phyloP scores from a whole-genome alignment of 2,888 invertebrate species.

The Cataglyphis altisquamis region DNA sequence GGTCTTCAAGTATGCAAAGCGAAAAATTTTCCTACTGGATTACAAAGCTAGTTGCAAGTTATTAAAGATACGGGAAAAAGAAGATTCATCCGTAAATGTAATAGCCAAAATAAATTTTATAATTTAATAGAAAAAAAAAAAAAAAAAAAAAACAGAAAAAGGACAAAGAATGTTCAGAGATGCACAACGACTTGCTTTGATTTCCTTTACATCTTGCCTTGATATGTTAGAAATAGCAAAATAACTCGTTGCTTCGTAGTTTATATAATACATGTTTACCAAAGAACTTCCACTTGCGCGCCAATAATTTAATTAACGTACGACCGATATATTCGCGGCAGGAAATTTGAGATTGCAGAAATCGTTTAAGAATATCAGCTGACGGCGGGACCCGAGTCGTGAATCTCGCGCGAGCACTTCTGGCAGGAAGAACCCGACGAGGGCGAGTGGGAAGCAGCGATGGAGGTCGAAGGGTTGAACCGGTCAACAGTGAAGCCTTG shows the following conservation, averaged over 20 bases:
- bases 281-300: conserved; percentile 13
- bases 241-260: neutral
- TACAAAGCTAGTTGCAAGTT: neutral
- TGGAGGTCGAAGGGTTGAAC: conserved; percentile 47
- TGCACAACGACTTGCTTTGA: neutral
- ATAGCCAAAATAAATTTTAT: neutral
- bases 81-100: neutral
- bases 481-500: neutral
- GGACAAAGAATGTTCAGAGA: neutral
- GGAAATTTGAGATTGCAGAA: conserved; percentile 50
- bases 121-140: neutral
- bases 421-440: neutral
- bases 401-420: conserved; percentile 25
- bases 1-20: neutral
- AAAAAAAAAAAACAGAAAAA: neutral
- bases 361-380: conserved; percentile 14
- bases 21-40: neutral
- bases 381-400: neutral
- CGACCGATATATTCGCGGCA: conserved; percentile 35
- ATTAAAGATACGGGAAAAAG: neutral
- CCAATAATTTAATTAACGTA: conserved; percentile 48
- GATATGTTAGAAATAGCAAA: neutral
- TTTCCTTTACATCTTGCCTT: neutral
- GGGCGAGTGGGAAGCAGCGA: conserved; percentile 10
- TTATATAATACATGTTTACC: conserved; percentile 10